Percentiles rank a stretch among this genome's conserved stretches.
Evolutionary conservation across 2,797 vertebrate genomes (phyloP).

Genomic region (Avahi laniger): DNA sequence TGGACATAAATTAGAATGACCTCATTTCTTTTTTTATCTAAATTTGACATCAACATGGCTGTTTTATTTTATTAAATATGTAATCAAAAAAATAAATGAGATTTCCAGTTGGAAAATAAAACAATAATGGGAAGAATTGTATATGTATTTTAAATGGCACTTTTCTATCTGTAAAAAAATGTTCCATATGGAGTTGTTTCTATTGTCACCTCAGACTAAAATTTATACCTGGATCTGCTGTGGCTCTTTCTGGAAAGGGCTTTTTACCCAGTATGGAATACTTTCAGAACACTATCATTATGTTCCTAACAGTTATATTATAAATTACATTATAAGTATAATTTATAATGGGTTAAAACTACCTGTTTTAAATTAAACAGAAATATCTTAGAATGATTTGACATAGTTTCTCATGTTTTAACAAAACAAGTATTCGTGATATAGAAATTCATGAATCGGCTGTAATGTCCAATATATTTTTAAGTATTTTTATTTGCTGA

Average conservation of each 20-base stretch:
- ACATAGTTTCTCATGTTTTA: conserved; percentile 14
- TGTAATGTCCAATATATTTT: neutral
- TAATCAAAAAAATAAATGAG: neutral
- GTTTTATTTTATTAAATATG: conserved; percentile 14
- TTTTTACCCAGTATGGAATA: neutral
- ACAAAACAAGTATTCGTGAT: conserved; percentile 3
- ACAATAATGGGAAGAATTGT: neutral
- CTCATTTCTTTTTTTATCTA: neutral
- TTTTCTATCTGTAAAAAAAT: neutral
- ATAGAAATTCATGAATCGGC: neutral
- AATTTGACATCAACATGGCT: conserved; percentile 10
- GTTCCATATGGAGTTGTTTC: neutral
- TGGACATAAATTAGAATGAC: neutral
- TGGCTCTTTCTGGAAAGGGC: neutral
- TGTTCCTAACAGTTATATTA: neutral
- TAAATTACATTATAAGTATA: neutral
- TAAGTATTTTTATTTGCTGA: neutral
- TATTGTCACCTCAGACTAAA: neutral
- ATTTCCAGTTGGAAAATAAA: neutral
- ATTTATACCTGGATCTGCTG: neutral
- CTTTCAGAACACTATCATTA: neutral
- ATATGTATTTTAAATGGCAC: conserved; percentile 2
- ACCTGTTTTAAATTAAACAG: neutral
- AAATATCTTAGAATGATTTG: neutral
- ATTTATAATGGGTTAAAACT: neutral